Evolutionary conservation across 2,888 invertebrate species (phyloP), one percentile per base, ranked within the genome.

Genomic region (Drosophila austrosaltans): DNA sequence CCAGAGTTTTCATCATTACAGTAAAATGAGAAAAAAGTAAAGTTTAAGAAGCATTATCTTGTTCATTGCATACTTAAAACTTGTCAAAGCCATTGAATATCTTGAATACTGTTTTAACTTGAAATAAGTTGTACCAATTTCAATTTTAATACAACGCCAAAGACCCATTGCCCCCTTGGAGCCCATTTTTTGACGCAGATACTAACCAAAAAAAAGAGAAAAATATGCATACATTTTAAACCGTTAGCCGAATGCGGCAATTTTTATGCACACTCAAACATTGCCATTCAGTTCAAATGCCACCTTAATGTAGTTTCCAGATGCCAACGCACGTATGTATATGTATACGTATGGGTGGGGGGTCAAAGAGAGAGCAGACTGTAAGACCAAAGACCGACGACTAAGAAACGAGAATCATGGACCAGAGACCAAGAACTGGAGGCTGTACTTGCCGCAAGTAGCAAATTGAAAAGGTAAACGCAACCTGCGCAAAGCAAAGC

Each of bases 391-490:
- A 30, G 56, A 44, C 28, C 44, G 3, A 32, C 56, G 8, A 30
- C 20, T 42, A 20, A n/a, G 7, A 20, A 36, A 8, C 36, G 6
- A 30, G 30, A 3, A 30, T 1, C 6, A 30, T 30, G 30, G 20
- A 5, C 10, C 36, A 22, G 39, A 28, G 63, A 42, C 39, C 30
- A 3, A 32, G 30, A 8, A 30, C 20, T 28, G 10, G 30, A n/a
- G 53, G 10, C 53, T 66, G 5, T 5, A 1, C 30, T 48, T 48
- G 48, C 73, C 61, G 16, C 59, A 40, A 72, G 76, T 57, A 53
- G 74, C 73, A 82, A 82, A 85, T 85, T 82, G 82, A 81, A 85
- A 85, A 80, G 78, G 79, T 77, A 79, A 76, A 78, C 74, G 69
- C 66, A 73, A 71, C 72, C 67, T 65, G 68, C 62, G 68, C 53